Percentiles rank a stretch among this genome's conserved stretches.
Conservation (phyloP, 2,888 invertebrate genomes). For the Pollenia angustigena region DNA sequence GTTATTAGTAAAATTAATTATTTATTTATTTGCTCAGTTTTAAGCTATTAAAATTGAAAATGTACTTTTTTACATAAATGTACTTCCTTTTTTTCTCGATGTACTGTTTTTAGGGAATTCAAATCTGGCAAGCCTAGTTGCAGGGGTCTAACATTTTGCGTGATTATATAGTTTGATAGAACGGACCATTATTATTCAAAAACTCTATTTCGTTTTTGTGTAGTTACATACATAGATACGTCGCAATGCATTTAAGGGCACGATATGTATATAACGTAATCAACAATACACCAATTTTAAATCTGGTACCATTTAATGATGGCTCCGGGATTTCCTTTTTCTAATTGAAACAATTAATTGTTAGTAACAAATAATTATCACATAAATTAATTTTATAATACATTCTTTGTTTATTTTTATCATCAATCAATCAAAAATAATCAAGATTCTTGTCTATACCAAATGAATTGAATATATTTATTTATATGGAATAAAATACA, state of each 20-base stretch:
- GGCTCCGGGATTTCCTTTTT: conserved; percentile 22
- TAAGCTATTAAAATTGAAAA: too few relatives aligned
- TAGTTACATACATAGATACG: too few relatives aligned
- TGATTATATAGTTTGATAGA: too few relatives aligned
- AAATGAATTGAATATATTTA: conserved; percentile 6
- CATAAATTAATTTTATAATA: background rate
- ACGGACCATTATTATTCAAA: too few relatives aligned
- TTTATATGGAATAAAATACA: conserved; percentile 2
- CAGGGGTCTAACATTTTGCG: too few relatives aligned
- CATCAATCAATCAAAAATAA: conserved; percentile 43
- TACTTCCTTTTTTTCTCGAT: too few relatives aligned
- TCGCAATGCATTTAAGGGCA: background rate
- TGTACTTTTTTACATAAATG: too few relatives aligned
- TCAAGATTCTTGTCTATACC: conserved; percentile 22
- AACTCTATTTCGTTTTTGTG: too few relatives aligned
- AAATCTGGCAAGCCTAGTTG: too few relatives aligned
- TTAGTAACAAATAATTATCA: conserved; percentile 7
- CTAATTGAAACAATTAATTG: background rate
- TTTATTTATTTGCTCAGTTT: too few relatives aligned
- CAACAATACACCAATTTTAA: background rate
- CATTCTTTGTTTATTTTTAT: background rate
- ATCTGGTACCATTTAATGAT: conserved; percentile 18
- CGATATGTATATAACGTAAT: background rate
- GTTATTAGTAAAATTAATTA: too few relatives aligned
- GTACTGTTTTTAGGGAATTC: too few relatives aligned